phyloP scores from a whole-genome alignment of 2,888 invertebrate genomes.

The Pelosia muscerda region DNA sequence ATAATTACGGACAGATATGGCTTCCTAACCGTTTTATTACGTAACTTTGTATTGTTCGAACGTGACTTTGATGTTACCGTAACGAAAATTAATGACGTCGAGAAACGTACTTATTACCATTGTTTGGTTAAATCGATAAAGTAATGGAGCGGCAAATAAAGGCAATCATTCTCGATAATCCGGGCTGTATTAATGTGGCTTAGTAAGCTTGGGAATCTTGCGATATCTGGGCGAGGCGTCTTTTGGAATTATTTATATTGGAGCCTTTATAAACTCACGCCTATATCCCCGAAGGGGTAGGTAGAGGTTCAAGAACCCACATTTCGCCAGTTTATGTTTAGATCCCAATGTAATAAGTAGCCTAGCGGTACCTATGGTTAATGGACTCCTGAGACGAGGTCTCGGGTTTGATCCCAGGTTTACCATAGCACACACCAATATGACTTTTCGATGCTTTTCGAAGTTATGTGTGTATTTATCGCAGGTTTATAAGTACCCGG shows the following conservation, averaged over 20 bases:
- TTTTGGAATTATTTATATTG: background rate
- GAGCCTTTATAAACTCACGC: background rate
- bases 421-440: too few relatives aligned
- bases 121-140: conserved; percentile 28
- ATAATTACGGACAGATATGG: conserved; percentile 35
- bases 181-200: conserved; percentile 15
- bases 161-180: conserved; percentile 23
- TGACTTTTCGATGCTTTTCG: too few relatives aligned
- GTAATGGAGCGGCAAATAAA: conserved; percentile 32
- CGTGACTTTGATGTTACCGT: conserved; percentile 25
- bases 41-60: conserved; percentile 23
- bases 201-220: conserved; percentile 20
- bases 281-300: too few relatives aligned
- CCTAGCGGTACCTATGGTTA: too few relatives aligned
- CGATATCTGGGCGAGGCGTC: background rate
- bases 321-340: too few relatives aligned
- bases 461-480: too few relatives aligned
- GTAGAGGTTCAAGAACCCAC: too few relatives aligned
- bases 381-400: too few relatives aligned
- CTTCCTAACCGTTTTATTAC: conserved; percentile 24
- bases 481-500: too few relatives aligned
- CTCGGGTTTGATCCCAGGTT: too few relatives aligned
- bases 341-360: too few relatives aligned
- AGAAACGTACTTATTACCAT: conserved; percentile 18
- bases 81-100: conserved; percentile 26